Percentiles rank a stretch among this genome's conserved stretches.
Evolutionary conservation across 2,113 vertebrate species (phyloP).

Genomic region (Panthera leo): DNA sequence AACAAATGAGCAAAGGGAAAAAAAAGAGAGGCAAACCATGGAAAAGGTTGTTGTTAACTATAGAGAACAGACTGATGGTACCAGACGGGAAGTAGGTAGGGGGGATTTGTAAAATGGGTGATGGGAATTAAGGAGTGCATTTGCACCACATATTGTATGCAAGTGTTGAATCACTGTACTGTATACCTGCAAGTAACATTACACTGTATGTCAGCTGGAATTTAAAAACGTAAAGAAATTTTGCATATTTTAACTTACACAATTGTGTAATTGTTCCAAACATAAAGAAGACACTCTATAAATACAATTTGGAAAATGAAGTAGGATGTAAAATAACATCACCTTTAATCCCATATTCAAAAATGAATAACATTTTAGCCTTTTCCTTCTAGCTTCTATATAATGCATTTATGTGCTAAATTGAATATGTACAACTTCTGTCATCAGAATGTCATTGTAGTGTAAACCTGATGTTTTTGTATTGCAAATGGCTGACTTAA

Average conservation of each 20-base stretch:
- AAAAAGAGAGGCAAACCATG: too few species aligned
- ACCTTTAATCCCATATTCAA: not conserved
- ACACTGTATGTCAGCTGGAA: not conserved
- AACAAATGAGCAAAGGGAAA: not conserved
- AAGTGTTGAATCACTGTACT: not conserved
- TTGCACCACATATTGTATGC: not conserved
- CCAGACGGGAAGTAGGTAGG: not conserved
- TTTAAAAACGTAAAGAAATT: not conserved
- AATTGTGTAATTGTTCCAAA: not conserved
- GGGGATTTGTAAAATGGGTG: not conserved
- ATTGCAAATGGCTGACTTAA: not conserved
- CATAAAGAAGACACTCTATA: not conserved
- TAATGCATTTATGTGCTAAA: not conserved
- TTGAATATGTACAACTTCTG: not conserved
- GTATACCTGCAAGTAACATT: not conserved
- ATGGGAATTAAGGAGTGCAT: not conserved
- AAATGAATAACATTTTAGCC: not conserved
- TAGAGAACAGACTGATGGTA: not conserved
- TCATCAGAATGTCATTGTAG: not conserved
- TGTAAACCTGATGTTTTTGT: not conserved
- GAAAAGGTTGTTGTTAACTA: not conserved
- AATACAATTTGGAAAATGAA: not conserved
- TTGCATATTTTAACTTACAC: not conserved
- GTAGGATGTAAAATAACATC: not conserved
- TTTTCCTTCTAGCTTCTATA: not conserved